phyloP scores from a whole-genome alignment of 2,888 invertebrate species.

The Macrophya alboannulata region DNA sequence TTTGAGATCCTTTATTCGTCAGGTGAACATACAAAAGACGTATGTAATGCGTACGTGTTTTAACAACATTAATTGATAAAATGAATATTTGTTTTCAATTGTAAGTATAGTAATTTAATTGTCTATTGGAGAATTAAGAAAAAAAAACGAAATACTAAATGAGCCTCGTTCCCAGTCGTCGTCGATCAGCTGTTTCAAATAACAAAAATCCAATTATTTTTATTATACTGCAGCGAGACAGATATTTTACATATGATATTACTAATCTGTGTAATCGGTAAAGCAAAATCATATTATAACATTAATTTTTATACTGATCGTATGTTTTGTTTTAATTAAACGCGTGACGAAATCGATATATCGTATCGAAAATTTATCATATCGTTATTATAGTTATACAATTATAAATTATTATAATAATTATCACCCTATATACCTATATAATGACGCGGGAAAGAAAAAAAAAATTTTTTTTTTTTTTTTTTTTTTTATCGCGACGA shows the following conservation, averaged over 20 bases:
- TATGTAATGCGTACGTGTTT: constrained; percentile 73
- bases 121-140: background rate
- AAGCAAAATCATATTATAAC: constrained; percentile 2
- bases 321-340: constrained; percentile 8
- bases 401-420: constrained; percentile 18
- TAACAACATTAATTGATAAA: constrained; percentile 70
- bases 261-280: background rate
- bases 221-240: constrained; percentile 6
- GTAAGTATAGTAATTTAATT: constrained; percentile 57
- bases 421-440: background rate
- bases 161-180: constrained; percentile 32
- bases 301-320: constrained; percentile 17
- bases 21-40: constrained; percentile 75
- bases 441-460: background rate
- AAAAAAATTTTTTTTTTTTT: too few relatives aligned
- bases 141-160: background rate
- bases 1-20: constrained; percentile 76
- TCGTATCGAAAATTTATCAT: background rate
- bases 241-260: background rate
- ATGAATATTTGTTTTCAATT: constrained; percentile 61
- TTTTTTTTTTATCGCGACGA: background rate
- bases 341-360: background rate
- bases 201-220: constrained; percentile 20
- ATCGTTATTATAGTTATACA: background rate
- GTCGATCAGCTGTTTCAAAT: background rate